Evolutionary conservation across 2,888 invertebrate species (phyloP).

Genomic region (Amphipyra berbera): DNA sequence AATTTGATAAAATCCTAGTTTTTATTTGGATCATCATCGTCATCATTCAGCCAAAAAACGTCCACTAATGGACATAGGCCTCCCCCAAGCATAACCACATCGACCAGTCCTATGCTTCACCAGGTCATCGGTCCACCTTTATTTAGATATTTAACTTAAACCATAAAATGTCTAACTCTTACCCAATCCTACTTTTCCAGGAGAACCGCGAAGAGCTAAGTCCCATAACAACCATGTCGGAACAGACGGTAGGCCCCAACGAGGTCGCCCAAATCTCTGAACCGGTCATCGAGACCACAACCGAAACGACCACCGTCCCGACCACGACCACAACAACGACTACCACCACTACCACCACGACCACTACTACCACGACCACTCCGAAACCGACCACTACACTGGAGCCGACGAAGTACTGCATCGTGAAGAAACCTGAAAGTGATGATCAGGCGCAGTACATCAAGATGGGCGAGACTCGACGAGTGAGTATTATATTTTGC

Average conservation of each 20-base stretch:
- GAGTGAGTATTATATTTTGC: constrained; percentile 89
- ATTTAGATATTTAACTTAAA: too few relatives aligned
- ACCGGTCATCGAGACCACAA: constrained; percentile 78
- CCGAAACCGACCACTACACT: constrained; percentile 90
- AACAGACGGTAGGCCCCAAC: constrained; percentile 81
- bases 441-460: constrained; percentile 94
- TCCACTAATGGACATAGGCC: too few relatives aligned
- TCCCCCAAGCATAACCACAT: too few relatives aligned
- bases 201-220: constrained; percentile 78
- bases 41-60: too few relatives aligned
- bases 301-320: constrained; percentile 73
- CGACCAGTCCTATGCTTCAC: too few relatives aligned
- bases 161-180: neutral
- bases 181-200: constrained; percentile 57
- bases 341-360: constrained; percentile 79
- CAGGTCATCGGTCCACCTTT: too few relatives aligned
- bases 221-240: constrained; percentile 84
- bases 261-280: constrained; percentile 84
- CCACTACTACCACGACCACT: constrained; percentile 87
- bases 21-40: too few relatives aligned
- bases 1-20: too few relatives aligned
- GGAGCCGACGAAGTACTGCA: constrained; percentile 92
- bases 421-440: constrained; percentile 95
- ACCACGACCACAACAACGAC: constrained; percentile 73
- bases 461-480: constrained; percentile 95